These are phyloP conservation scores for Proteles cristata DNA, from an alignment of 2,113 vertebrate species.

Conservation along the genomic window DNA sequence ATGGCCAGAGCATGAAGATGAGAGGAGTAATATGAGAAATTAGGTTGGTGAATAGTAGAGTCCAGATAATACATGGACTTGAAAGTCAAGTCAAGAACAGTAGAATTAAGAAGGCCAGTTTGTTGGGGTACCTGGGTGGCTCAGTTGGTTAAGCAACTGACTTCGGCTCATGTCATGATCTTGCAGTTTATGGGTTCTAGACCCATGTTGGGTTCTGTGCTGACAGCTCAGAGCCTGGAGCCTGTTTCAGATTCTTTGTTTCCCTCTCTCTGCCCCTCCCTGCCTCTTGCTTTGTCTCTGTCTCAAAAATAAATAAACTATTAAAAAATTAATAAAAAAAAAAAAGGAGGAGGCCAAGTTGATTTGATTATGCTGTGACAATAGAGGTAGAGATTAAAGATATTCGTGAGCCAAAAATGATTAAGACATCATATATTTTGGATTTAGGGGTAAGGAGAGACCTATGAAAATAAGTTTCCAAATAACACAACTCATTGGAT, in stretches of 20 bases:
- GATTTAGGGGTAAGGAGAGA: not conserved
- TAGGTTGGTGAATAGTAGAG: not conserved
- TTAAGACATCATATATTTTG: not conserved
- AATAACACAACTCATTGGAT: not conserved
- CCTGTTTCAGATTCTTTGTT: no score
- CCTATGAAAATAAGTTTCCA: not conserved
- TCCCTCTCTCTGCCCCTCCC: no score
- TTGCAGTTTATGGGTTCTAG: no score
- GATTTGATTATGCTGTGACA: not conserved
- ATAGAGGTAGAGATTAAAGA: not conserved
- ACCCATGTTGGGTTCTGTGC: no score
- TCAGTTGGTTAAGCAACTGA: no score
- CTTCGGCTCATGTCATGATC: no score
- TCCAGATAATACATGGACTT: not conserved
- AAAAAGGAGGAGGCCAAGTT: not conserved
- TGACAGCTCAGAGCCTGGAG: no score
- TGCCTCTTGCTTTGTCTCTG: no score
- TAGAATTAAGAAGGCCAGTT: not conserved
- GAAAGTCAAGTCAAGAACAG: not conserved
- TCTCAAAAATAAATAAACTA: no score
- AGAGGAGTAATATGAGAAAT: not conserved
- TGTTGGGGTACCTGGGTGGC: no score
- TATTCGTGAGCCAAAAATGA: not conserved
- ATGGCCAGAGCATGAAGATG: not conserved
- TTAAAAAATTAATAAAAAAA: no score